These are phyloP conservation scores for Aegithalos caudatus DNA, from an alignment of 2,113 vertebrate species.

Conservation along the genomic window DNA sequence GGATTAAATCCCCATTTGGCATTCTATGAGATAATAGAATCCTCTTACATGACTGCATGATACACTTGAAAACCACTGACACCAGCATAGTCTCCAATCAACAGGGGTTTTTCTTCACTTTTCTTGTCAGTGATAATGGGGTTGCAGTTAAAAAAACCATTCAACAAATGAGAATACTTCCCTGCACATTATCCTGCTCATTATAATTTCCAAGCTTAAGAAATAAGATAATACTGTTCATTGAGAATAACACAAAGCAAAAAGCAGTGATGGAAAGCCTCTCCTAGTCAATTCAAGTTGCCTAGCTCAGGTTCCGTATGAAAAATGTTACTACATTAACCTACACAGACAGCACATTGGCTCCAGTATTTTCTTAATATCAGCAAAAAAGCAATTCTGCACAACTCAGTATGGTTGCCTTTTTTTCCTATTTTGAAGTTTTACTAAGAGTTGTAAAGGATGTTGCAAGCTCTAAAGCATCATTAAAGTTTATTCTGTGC, in stretches of 20 bases:
- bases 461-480: not conserved
- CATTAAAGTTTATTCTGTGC: not conserved
- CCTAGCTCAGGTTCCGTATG: not conserved
- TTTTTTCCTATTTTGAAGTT: not conserved
- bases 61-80: not conserved
- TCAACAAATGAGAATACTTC: not conserved
- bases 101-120: not conserved
- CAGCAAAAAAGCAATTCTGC: not conserved
- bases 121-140: not conserved
- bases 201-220: not conserved
- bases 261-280: not conserved
- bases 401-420: not conserved
- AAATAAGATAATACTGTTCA: not conserved
- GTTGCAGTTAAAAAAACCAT: not conserved
- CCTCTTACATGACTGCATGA: not conserved
- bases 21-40: slow-evolving; percentile 34
- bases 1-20: slow-evolving; percentile 3
- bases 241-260: not conserved
- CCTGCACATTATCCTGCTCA: not conserved
- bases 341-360: not conserved
- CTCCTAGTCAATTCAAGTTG: not conserved
- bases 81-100: not conserved
- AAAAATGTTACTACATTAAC: slow-evolving; percentile 10
- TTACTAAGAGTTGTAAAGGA: not conserved
- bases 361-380: not conserved